phyloP scores from a whole-genome alignment of 2,113 vertebrate genomes.

The Rhagologus leucostigma region DNA sequence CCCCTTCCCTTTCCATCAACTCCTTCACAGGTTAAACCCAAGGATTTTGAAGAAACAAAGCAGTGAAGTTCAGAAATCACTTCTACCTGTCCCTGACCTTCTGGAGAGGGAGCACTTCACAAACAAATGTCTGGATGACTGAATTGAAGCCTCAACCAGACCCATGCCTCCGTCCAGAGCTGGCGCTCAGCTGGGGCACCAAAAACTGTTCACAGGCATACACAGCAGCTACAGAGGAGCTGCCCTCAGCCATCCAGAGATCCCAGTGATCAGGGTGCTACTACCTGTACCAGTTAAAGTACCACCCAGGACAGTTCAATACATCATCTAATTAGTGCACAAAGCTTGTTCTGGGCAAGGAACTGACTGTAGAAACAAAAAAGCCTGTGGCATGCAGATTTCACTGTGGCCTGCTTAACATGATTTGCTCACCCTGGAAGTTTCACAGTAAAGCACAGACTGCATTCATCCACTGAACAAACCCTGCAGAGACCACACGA shows the following conservation, averaged over 20 bases:
- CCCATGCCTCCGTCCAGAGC: background rate
- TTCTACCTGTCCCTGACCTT: background rate
- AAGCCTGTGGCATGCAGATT: background rate
- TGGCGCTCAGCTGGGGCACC: background rate
- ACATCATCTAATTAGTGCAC: background rate
- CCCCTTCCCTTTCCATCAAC: background rate
- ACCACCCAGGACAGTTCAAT: background rate
- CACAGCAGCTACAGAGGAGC: background rate
- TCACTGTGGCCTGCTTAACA: background rate
- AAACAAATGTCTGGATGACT: background rate
- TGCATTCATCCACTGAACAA: background rate
- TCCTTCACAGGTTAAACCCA: background rate
- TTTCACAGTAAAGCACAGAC: background rate
- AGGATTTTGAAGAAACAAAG: background rate
- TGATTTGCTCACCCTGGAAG: background rate
- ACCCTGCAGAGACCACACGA: background rate
- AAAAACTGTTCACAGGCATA: accelerated
- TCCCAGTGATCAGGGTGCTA: background rate
- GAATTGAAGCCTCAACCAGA: background rate
- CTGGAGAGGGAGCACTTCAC: background rate
- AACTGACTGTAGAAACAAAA: background rate
- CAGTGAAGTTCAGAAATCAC: background rate
- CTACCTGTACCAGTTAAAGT: background rate
- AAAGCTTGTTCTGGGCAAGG: background rate
- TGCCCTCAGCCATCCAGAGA: background rate